Evolutionary conservation across 2,797 vertebrate species (phyloP), one percentile per base, ranked within the genome.

Genomic region (Falco biarmicus): DNA sequence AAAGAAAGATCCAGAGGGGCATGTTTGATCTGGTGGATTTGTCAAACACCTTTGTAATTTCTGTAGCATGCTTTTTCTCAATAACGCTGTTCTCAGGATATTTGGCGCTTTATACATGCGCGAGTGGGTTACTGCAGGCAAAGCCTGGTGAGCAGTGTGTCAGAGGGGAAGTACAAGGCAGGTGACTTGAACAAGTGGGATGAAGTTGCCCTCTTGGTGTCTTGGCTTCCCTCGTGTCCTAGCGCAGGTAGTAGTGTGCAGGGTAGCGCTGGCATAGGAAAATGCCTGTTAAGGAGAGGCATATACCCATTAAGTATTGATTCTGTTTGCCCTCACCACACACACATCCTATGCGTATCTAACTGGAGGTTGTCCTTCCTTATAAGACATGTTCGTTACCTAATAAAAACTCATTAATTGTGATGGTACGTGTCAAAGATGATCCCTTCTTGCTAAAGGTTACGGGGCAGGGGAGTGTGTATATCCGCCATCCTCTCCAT

Each of bases 181-280:
- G 32, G 28, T 15, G 16, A 12, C 20, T 43, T 20, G 20, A 29
- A 13, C 18, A 20, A 34, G 11, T n/a, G n/a, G 51, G 29, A 4
- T 26, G 31, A 59, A 56, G 28, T 37, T 20, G n/a, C 34, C 28
- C 5, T 26, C 7, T 21, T 25, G 50, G 15, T 24, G 13, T 22
- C 13, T 34, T 69, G 60, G 16, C 20, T 65, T 81, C 89, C 39
- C 56, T 63, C 0, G 0, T 17, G 8, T 66, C 1, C 0, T 32
- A 53, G 12, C 3, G 1, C 2, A 26, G 57, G 4, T 54, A 0
- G 5, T 3, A 74, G 43, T 15, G 4, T 71, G 8, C 5, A 32
- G 75, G 51, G 21, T 0, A 0, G 48, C 31, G 48, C 57, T 63
- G 32, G 79, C 56, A 17, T 47, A 21, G 9, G 17, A 61, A 24